Conservation (phyloP, 2,888 invertebrate species). For the Acleris holmiana region DNA sequence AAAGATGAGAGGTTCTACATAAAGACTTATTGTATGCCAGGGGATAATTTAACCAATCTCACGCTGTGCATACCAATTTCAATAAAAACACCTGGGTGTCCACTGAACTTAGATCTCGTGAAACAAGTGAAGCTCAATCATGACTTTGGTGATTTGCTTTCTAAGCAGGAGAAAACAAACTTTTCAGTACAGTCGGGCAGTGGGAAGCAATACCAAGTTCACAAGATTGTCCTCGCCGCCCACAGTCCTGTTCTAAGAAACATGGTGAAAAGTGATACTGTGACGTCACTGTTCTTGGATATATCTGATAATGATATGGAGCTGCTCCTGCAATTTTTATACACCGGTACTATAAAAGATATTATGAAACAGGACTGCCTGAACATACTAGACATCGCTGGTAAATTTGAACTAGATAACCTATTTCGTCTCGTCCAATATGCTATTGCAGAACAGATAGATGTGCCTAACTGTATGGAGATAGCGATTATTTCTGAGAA, state of each 20-base stretch:
- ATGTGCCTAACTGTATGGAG: constrained; percentile 62
- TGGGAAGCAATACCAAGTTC: constrained; percentile 57
- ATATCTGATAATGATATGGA: constrained; percentile 62
- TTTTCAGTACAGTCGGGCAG: constrained; percentile 57
- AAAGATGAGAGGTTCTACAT: constrained; percentile 59
- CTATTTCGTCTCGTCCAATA: constrained; percentile 56
- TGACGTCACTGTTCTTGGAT: constrained; percentile 52
- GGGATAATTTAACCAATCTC: constrained; percentile 45
- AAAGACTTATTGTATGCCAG: constrained; percentile 59
- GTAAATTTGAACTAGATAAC: constrained; percentile 57
- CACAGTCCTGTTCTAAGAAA: constrained; percentile 63
- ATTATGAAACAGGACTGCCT: constrained; percentile 56
- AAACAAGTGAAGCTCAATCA: constrained; percentile 62
- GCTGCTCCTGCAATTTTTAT: constrained; percentile 64
- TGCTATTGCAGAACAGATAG: constrained; percentile 57
- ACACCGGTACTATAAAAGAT: constrained; percentile 64
- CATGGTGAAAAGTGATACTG: constrained; percentile 49
- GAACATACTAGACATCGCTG: constrained; percentile 59
- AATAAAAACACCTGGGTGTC: constrained; percentile 52
- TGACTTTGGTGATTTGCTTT: constrained; percentile 52
- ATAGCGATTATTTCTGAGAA: constrained; percentile 65
- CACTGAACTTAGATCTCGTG: constrained; percentile 52
- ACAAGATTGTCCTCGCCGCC: constrained; percentile 65
- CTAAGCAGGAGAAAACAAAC: constrained; percentile 59
- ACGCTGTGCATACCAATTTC: constrained; percentile 61